Base-by-base conservation (phyloP, 2,797 vertebrate species). In the Sciurus carolinensis region DNA sequence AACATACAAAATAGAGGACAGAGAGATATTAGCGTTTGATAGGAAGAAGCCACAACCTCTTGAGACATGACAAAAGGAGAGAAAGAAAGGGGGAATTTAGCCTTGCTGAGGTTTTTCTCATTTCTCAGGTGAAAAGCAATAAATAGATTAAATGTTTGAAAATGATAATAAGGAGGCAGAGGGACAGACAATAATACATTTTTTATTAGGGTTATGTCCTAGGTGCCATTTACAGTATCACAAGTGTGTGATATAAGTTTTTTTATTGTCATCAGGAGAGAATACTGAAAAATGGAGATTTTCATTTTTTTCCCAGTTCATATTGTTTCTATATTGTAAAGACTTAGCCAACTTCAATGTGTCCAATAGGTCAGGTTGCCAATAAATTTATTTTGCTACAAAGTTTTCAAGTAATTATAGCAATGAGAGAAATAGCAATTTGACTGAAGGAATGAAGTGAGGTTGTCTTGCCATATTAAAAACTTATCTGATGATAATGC, bases 331-430 rank as follows among this genome's bases (percentile, higher is more conserved):
- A 1, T 4, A n/a, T 44, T 9, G 3, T 20, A 93, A 72, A 92
- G 9, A 11, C 12, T 14, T 50, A 42, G 5, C 30, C 33, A 2
- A 5, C 10, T 71, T 3, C 5, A 1, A 42, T n/a, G 2, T 66
- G 2, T 2, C 9, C 50, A 67, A 3, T 3, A 20, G 5, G 24
- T 9, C 7, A 81, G 2, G 2, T 13, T 80, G 13, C 57, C 15
- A 79, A 36, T 11, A 33, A 33, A 22, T 79, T 9, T 64, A 18
- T 80, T 87, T 80, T 83, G 22, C 28, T 50, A 3, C 10, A 81
- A 42, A 47, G 2, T 52, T 93, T 96, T 62, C 28, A 87, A 90
- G 62, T 91, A 82, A 84, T 76, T 72, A 15, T 26, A 50, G 3
- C 9, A 71, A 26, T 15, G 26, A 75, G 4, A 3, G 11, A 81